These are phyloP conservation scores for Rotaria magnacalcarata DNA, from an alignment of 2,888 invertebrate genomes.

Conservation along the genomic window DNA sequence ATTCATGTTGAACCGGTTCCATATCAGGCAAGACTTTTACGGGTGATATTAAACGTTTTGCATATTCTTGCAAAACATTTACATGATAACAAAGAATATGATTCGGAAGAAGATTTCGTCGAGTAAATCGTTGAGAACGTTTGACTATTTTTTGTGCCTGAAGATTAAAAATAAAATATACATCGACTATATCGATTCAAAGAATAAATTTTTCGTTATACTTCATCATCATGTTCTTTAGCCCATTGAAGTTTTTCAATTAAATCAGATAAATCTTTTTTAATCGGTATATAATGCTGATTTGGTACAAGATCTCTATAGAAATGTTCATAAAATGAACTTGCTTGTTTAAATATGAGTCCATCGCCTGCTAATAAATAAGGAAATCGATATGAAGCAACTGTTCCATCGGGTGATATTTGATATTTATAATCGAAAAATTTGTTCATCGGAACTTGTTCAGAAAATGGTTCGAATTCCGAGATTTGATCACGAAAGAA, in stretches of 20 bases:
- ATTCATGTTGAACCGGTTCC: background rate
- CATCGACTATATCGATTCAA: too few relatives aligned
- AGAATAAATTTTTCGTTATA: conserved; percentile 45
- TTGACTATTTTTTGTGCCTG: conserved; percentile 54
- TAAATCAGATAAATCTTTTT: conserved; percentile 74
- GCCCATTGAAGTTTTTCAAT: conserved; percentile 67
- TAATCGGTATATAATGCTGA: conserved; percentile 78
- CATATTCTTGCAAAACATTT: conserved; percentile 58
- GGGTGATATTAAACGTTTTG: background rate
- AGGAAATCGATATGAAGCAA: conserved; percentile 88
- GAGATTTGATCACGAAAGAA: conserved; percentile 80
- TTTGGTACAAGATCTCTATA: conserved; percentile 72
- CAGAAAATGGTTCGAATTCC: conserved; percentile 77
- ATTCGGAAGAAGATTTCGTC: conserved; percentile 74
- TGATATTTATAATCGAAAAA: conserved; percentile 83
- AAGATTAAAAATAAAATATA: conserved; percentile 42
- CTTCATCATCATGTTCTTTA: conserved; percentile 55
- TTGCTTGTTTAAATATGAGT: conserved; percentile 82
- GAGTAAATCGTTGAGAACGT: conserved; percentile 65
- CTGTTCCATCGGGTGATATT: conserved; percentile 87
- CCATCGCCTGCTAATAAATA: conserved; percentile 82
- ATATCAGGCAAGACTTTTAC: background rate
- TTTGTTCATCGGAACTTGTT: conserved; percentile 64
- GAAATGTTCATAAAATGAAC: conserved; percentile 89
- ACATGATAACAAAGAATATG: conserved; percentile 83